These are phyloP conservation scores for Sorex araneus DNA, from an alignment of 2,113 vertebrate genomes.

Conservation along the genomic window DNA sequence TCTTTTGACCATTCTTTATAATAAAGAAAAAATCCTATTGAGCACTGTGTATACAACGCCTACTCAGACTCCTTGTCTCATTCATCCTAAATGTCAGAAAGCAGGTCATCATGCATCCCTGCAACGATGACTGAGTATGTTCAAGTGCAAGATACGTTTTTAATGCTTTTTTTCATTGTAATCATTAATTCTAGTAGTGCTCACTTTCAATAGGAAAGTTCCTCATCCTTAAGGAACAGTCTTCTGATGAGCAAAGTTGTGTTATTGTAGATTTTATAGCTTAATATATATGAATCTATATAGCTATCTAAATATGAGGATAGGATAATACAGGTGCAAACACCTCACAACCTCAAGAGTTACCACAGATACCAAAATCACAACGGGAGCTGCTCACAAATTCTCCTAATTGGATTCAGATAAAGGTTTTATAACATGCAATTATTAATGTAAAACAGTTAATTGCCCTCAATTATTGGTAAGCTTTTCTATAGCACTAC, in stretches of 20 bases:
- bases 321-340: neutral
- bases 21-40: neutral
- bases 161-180: neutral
- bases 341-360: conserved; percentile 19
- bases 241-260: neutral
- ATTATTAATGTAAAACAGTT: conserved; percentile 51
- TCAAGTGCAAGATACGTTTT: neutral
- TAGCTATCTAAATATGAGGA: neutral
- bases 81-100: neutral
- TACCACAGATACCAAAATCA: conserved; percentile 47
- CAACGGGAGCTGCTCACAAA: neutral
- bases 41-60: neutral
- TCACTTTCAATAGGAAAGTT: neutral
- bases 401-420: conserved; percentile 68
- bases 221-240: neutral
- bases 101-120: neutral
- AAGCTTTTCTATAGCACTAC: neutral
- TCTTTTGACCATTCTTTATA: neutral
- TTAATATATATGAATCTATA: conserved; percentile 33
- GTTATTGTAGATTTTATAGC: neutral
- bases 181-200: neutral
- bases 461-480: conserved; percentile 63
- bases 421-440: conserved; percentile 12
- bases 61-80: neutral
- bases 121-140: neutral